Evolutionary conservation across 2,797 vertebrate species (phyloP), one percentile per base, ranked within the genome.

Genomic region (Clarias pachynema): DNA sequence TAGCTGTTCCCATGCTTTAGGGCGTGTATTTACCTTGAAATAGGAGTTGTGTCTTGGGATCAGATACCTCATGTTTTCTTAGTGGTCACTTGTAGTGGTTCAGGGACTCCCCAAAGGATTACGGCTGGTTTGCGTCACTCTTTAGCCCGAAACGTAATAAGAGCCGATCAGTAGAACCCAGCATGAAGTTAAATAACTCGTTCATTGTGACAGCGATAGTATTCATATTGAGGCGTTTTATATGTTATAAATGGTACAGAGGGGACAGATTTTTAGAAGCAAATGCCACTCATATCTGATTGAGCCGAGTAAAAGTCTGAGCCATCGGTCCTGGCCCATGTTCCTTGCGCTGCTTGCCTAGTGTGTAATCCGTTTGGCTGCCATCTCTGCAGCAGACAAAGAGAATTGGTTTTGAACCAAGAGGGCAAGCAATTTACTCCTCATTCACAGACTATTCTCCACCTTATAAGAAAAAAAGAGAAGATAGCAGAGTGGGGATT

Each of bases 341-440:
- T 57, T 81, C 44, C 59, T 84, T 63, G 34, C 81, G 79, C 72
- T 15, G 66, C 79, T 85, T 84, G 59, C 83, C 85, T 79, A 80
- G 80, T 63, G 53, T 89, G 91, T 93, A 91, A 93, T 94, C 92
- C 89, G 89, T 84, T 87, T 86, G 89, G 90, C 90, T 89, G 90
- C 92, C 89, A 88, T 90, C 83, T 88, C 87, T 84, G 86, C 73
- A 79, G 79, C 85, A 63, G 77, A 63, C 68, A 49, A 70, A 40
- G 81, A 82, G 91, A 93, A 93, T 94, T 93, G 92, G 92, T 91
- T 92, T 90, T 93, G 93, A 94, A 94, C 93, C 87, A 80, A 87
- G 87, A 93, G 93, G 93, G 91, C 93, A 94, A 93, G 93, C 93
- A 94, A 95, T 94, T 93, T 95, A 92, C 91, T 93, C 86, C 91